A percentile compares a stretch with the other conserved stretches of the same genome.
Evolutionary conservation across 2,797 vertebrate genomes (phyloP).

Genomic region (Tragopan temminckii): DNA sequence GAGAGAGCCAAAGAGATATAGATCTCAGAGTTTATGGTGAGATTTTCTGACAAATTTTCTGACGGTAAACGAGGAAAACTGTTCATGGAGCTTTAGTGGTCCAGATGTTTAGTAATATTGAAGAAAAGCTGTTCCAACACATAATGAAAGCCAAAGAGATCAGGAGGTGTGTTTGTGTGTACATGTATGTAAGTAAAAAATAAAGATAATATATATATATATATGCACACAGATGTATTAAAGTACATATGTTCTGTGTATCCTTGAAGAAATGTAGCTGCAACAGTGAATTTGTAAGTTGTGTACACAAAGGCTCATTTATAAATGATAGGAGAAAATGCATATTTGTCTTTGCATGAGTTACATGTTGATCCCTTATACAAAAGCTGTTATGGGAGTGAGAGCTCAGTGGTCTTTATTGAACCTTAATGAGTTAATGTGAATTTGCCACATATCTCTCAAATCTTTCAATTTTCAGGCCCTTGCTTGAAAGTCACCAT

Average conservation of each 20-base stretch:
- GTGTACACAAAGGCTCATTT: not conserved
- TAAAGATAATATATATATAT: not conserved
- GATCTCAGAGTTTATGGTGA: conserved; percentile 92
- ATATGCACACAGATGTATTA: not conserved
- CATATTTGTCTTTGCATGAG: not conserved
- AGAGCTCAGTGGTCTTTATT: not conserved
- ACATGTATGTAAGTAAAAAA: not conserved
- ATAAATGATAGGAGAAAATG: not conserved
- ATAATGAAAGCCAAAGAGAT: not conserved
- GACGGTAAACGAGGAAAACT: not conserved
- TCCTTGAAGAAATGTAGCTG: not conserved
- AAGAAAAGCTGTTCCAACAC: not conserved
- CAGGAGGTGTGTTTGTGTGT: not conserved
- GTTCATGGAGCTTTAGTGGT: not conserved
- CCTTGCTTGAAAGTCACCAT: not conserved
- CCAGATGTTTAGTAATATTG: not conserved
- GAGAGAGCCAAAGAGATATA: conserved; percentile 90
- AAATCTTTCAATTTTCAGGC: not conserved
- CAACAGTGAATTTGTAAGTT: not conserved
- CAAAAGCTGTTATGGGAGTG: not conserved
- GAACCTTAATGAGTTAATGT: not conserved
- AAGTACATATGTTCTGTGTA: not conserved
- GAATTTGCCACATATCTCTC: not conserved
- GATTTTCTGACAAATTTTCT: conserved; percentile 21
- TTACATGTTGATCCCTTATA: accelerated